Conservation (phyloP, 1,140 invertebrate species). For the Branchinecta lynchi region DNA sequence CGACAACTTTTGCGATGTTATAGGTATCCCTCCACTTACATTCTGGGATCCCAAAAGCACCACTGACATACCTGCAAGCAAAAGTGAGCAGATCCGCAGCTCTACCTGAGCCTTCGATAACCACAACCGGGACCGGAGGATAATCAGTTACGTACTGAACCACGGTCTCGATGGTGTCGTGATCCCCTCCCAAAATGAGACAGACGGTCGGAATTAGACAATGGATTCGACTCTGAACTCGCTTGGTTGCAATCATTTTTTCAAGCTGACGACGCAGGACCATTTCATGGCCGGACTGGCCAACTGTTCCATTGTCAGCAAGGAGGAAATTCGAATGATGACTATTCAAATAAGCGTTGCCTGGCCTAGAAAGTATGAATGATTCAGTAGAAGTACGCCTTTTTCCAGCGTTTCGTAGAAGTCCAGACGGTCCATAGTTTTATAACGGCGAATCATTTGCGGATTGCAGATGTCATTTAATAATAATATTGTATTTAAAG, state of each 20-base stretch:
- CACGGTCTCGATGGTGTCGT: conserved; percentile 87
- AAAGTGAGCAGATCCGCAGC: conserved; percentile 92
- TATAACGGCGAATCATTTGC: too few species aligned
- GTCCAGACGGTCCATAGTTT: too few species aligned
- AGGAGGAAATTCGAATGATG: conserved; percentile 92
- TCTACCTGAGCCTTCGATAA: conserved; percentile 89
- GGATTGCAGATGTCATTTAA: too few species aligned
- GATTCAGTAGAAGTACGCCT: conserved; percentile 34
- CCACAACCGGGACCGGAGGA: conserved; percentile 88
- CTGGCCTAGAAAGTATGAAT: conserved; percentile 91
- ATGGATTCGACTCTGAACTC: conserved; percentile 12
- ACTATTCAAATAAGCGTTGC: conserved; percentile 88
- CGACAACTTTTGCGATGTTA: too few species aligned
- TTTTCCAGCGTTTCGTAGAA: too few species aligned
- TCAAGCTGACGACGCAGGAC: conserved; percentile 67
- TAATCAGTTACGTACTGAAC: conserved; percentile 90
- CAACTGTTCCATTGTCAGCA: conserved; percentile 90
- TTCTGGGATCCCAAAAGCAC: background rate
- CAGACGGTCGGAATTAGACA: conserved; percentile 62
- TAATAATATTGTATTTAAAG: too few species aligned
- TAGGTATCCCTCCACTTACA: too few species aligned
- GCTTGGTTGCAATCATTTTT: conserved; percentile 77
- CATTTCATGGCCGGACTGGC: conserved; percentile 69
- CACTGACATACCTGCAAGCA: conserved; percentile 56
- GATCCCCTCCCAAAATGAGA: conserved; percentile 90